Evolutionary conservation across 2,113 vertebrate species (phyloP), one percentile per base, ranked within the genome.

Genomic region (Sylvia atricapilla): DNA sequence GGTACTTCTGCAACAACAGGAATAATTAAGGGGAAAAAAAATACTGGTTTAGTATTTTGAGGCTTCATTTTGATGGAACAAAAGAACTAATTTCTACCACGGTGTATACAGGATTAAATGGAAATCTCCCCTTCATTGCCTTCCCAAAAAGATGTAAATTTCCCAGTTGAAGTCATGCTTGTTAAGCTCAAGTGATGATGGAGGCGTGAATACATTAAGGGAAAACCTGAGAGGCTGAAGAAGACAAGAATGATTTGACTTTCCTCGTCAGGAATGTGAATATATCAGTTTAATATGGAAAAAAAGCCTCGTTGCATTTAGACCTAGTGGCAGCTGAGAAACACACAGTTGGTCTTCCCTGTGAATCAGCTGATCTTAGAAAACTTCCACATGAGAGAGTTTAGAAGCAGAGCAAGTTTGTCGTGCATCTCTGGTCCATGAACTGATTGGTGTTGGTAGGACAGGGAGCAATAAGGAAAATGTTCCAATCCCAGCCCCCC

Each of bases 31-130:
- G 55, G 55, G 25, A 79, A 90, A 79, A 74, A 80, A 59, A 37
- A 12, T 2, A 44, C 27, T 37, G 41, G 49, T 66, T 78, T 52
- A 68, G 37, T 83, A 81, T 93, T 85, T 81, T 72, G 47, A 59
- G n/a, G 28, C 27, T 77, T 78, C 37, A 31, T 86, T 87, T 94
- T 85, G 89, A 70, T 88, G 30, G 77, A 94, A 90, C 52, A 93
- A 87, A 91, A 67, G 86, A 96, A 78, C 62, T 76, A 53, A 94
- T 95, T 96, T 96, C 69, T 92, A 37, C 76, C 41, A 88, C 2
- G 7, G 19, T 70, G 28, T 62, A 15, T 55, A 56, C 74, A 63
- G 49, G 66, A 89, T 89, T 92, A 85, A 75, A 76, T 85, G 80
- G 76, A 87, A 95, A 80, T 87, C 46, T 83, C 22, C 22, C 31